Conservation (phyloP, 2,797 vertebrate genomes). For the Muraenolepis orangiensis region DNA sequence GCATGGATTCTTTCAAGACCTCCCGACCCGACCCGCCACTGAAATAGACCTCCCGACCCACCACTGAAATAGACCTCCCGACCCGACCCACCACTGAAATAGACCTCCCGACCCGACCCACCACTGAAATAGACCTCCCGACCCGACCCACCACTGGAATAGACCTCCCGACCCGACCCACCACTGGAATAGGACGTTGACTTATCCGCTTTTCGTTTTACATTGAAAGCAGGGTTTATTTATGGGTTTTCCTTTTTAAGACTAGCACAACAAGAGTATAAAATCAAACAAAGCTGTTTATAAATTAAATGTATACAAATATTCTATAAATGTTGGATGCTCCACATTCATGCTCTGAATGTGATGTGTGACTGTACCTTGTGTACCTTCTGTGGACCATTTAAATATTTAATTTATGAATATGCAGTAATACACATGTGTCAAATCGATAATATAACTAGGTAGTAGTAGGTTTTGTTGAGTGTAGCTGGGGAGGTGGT, state of each 20-base stretch:
- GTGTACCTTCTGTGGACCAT: slow-evolving; percentile 21
- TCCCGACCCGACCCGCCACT: too few relatives aligned
- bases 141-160: not conserved
- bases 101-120: too few relatives aligned
- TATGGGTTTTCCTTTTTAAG: not conserved
- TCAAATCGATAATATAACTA: not conserved
- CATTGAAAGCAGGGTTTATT: not conserved
- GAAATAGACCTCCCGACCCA: not conserved
- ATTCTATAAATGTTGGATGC: slow-evolving; percentile 4
- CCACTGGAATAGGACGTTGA: not conserved
- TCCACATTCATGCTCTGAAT: slow-evolving; percentile 29
- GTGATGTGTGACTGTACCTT: slow-evolving; percentile 42
- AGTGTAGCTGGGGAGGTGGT: slow-evolving; percentile 18
- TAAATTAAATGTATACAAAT: not conserved
- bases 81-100: not conserved
- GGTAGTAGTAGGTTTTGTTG: not conserved
- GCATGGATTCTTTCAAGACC: not conserved
- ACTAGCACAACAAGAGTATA: not conserved
- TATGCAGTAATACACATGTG: not conserved
- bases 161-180: too few relatives aligned
- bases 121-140: not conserved
- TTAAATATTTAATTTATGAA: slow-evolving; percentile 10
- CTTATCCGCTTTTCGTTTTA: not conserved
- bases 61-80: not conserved
- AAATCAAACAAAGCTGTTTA: not conserved